These are phyloP conservation scores for Ariolimax columbianus DNA, from an alignment of 2,888 invertebrate genomes.

Conservation along the genomic window DNA sequence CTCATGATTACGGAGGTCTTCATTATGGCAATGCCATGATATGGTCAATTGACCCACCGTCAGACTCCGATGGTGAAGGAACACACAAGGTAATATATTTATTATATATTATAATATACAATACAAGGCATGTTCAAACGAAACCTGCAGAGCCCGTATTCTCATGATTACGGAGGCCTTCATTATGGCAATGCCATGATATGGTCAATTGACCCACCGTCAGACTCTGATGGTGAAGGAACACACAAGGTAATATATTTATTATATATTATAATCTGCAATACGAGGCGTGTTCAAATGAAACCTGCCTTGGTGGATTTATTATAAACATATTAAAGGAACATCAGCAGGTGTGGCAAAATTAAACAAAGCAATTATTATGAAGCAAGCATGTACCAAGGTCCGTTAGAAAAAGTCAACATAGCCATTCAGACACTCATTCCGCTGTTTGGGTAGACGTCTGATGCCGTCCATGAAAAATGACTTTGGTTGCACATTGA, in stretches of 20 bases:
- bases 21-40: constrained; percentile 92
- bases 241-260: constrained; percentile 17
- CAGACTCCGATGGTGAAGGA: neutral
- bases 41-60: constrained; percentile 79
- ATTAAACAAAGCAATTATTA: too few species aligned
- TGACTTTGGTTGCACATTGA: too few species aligned
- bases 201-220: constrained; percentile 79
- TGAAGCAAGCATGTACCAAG: too few species aligned
- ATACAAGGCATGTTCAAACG: neutral
- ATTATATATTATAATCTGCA: neutral
- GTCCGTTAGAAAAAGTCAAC: too few species aligned
- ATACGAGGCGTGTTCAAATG: too few species aligned
- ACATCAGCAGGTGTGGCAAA: too few species aligned
- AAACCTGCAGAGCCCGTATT: constrained; percentile 91
- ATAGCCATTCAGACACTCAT: too few species aligned
- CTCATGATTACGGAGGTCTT: constrained; percentile 86
- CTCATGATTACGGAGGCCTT: constrained; percentile 86
- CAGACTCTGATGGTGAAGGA: neutral
- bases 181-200: constrained; percentile 92
- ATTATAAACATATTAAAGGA: too few species aligned
- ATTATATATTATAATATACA: neutral
- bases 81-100: constrained; percentile 17
- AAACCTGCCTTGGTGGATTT: too few species aligned
- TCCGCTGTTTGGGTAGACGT: too few species aligned
- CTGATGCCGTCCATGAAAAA: too few species aligned